Conservation (phyloP, 2,113 vertebrate genomes). For the Catagonus wagneri region DNA sequence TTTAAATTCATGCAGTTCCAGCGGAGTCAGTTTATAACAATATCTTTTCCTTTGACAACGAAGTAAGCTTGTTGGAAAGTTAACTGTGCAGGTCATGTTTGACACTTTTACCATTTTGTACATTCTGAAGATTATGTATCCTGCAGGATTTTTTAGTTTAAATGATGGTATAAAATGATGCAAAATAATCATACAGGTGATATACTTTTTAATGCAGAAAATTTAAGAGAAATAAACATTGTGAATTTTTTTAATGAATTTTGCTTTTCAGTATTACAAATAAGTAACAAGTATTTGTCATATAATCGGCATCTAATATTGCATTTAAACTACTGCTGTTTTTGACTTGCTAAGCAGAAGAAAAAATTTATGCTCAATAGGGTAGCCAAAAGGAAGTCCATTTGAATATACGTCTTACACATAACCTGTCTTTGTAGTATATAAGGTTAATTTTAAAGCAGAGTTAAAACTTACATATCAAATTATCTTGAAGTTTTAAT, state of each 20-base stretch:
- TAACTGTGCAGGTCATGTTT: not conserved
- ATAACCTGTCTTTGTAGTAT: not conserved
- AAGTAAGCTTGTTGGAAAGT: slow-evolving; percentile 10
- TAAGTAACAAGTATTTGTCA: slow-evolving; percentile 18
- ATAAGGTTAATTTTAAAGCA: slow-evolving; percentile 43
- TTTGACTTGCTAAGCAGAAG: slow-evolving; percentile 22
- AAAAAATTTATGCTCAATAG: not conserved
- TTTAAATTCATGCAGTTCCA: slow-evolving; percentile 44
- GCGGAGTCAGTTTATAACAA: slow-evolving; percentile 57
- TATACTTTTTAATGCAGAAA: not conserved
- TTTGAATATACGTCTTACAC: not conserved
- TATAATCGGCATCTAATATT: not conserved
- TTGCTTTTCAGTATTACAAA: not conserved
- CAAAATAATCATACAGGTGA: not conserved
- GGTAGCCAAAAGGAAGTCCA: not conserved
- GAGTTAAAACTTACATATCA: not conserved
- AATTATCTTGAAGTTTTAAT: slow-evolving; percentile 48
- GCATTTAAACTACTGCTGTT: not conserved
- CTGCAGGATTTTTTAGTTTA: not conserved
- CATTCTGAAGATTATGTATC: not conserved
- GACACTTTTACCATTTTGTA: not conserved
- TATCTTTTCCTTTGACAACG: slow-evolving; percentile 23
- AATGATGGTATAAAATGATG: not conserved
- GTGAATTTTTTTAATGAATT: slow-evolving; percentile 13
- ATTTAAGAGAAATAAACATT: not conserved